phyloP scores from a whole-genome alignment of 1,140 invertebrate species.

The Lamellibrachia luymesi region DNA sequence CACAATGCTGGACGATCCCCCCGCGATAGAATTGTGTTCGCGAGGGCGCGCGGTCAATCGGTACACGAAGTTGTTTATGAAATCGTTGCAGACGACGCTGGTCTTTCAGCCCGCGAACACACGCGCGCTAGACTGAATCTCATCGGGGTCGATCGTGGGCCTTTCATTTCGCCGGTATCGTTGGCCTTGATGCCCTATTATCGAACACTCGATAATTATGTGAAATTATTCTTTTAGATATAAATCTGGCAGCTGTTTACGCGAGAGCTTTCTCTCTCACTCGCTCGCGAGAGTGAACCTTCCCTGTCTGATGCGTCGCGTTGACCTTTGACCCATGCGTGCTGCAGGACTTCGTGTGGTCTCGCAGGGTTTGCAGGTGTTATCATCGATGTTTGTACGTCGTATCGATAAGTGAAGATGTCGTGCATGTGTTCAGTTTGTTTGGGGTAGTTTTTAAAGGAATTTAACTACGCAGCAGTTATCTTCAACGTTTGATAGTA shows the following conservation, averaged over 20 bases:
- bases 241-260: not conserved
- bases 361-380: not conserved
- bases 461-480: not conserved
- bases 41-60: not conserved
- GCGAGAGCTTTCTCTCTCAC: not conserved
- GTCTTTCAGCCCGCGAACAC: not conserved
- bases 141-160: not conserved
- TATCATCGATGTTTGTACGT: not conserved
- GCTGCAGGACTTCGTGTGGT: not conserved
- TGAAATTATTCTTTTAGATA: not conserved
- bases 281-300: not conserved
- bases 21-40: not conserved
- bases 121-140: not conserved
- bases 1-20: not conserved
- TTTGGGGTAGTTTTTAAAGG: not conserved
- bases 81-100: not conserved
- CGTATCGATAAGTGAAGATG: not conserved
- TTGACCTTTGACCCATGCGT: not conserved
- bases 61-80: not conserved
- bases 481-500: too few relatives aligned
- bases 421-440: not conserved
- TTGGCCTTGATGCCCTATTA: not conserved
- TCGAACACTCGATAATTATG: not conserved
- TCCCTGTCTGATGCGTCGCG: not conserved
- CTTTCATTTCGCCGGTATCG: not conserved